phyloP scores from a whole-genome alignment of 2,113 vertebrate genomes.

The Eurypyga helias region DNA sequence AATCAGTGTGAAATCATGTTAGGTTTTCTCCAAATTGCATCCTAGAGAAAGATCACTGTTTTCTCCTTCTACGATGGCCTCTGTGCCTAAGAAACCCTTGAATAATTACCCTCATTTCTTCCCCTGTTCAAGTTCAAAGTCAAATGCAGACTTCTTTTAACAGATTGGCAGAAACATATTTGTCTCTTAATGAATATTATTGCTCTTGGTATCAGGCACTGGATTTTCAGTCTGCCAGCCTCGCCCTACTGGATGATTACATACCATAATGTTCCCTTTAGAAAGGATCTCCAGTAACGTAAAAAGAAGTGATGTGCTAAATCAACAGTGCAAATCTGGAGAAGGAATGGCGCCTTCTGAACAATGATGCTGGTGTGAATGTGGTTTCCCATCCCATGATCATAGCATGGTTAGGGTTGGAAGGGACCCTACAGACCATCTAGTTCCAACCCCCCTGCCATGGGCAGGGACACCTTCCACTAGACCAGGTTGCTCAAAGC shows the following conservation, averaged over 20 bases:
- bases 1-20: background rate
- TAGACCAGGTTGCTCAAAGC: no score
- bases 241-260: background rate
- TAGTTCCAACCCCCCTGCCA: no score
- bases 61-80: background rate
- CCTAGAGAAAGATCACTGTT: background rate
- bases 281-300: background rate
- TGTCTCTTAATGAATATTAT: background rate
- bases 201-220: background rate
- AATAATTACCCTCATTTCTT: background rate
- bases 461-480: no score
- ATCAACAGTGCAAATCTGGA: background rate
- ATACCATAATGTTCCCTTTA: background rate
- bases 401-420: no score
- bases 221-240: background rate
- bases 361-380: background rate
- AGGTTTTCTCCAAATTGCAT: background rate
- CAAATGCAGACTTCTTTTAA: background rate
- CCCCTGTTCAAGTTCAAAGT: background rate
- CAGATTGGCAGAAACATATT: background rate
- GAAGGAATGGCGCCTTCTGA: background rate
- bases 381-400: background rate
- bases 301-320: background rate
- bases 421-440: no score
- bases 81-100: background rate